Conservation (phyloP, 2,888 invertebrate species). For the Torymus tubicola region DNA sequence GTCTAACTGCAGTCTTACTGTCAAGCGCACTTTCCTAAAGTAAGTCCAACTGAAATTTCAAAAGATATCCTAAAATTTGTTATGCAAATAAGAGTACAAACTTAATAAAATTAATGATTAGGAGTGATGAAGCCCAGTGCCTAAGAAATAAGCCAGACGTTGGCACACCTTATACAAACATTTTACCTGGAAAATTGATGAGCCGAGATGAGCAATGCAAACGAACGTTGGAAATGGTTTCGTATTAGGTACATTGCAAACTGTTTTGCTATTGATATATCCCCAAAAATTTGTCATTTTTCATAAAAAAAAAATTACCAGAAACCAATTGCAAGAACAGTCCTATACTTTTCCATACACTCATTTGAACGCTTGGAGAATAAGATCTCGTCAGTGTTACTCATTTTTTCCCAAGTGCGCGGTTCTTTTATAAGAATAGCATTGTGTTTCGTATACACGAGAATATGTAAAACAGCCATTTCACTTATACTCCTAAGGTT, state of each 20-base stretch:
- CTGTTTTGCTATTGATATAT: neutral
- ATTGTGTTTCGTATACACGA: too few species aligned
- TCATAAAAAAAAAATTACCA: too few species aligned
- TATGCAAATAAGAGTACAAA: neutral
- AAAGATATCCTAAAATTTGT: slow-evolving; percentile 1
- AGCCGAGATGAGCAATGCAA: slow-evolving; percentile 45
- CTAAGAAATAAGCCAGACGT: slow-evolving; percentile 34
- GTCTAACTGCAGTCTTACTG: slow-evolving; percentile 37
- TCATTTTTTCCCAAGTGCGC: too few species aligned
- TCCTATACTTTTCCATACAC: too few species aligned
- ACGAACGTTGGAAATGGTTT: neutral
- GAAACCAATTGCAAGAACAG: too few species aligned
- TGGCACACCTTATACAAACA: slow-evolving; percentile 34
- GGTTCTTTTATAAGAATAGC: too few species aligned
- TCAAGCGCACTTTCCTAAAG: slow-evolving; percentile 19
- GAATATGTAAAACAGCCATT: too few species aligned
- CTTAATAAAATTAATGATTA: neutral
- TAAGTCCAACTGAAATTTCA: slow-evolving; percentile 3
- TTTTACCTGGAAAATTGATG: slow-evolving; percentile 41
- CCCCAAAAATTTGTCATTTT: too few species aligned
- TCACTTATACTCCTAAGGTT: too few species aligned
- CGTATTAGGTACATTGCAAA: slow-evolving; percentile 3
- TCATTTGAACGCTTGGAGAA: too few species aligned
- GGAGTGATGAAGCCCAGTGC: slow-evolving; percentile 12
- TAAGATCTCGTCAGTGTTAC: too few species aligned